Conservation (phyloP, 2,888 invertebrate species). For the Drosophila limbata region DNA sequence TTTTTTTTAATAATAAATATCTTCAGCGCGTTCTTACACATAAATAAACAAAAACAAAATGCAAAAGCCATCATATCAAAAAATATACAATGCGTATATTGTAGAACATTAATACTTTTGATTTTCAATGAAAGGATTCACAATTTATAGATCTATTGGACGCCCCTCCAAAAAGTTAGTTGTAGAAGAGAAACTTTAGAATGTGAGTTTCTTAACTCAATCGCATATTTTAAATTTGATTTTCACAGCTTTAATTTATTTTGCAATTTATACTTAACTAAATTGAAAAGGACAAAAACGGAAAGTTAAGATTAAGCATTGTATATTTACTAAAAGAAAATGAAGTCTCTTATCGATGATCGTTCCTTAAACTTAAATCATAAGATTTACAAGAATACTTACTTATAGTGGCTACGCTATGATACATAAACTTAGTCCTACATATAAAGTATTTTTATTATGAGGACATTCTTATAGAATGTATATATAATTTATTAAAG, state of each 20-base stretch:
- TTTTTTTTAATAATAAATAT: slow-evolving; percentile 27
- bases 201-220: neutral
- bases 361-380: slow-evolving; percentile 76
- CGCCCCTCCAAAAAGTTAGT: slow-evolving; percentile 29
- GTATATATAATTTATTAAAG: slow-evolving; percentile 60
- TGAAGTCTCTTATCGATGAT: slow-evolving; percentile 81
- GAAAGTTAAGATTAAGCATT: slow-evolving; percentile 67
- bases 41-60: slow-evolving; percentile 38
- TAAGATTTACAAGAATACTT: slow-evolving; percentile 64
- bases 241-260: slow-evolving; percentile 23
- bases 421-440: slow-evolving; percentile 42
- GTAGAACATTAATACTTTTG: slow-evolving; percentile 27
- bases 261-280: slow-evolving; percentile 27
- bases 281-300: slow-evolving; percentile 26
- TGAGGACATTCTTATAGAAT: slow-evolving; percentile 76
- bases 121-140: slow-evolving; percentile 7
- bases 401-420: slow-evolving; percentile 37
- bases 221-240: slow-evolving; percentile 25
- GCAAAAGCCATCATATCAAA: slow-evolving; percentile 67
- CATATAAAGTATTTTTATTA: slow-evolving; percentile 74
- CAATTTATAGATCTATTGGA: slow-evolving; percentile 20
- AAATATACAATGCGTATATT: slow-evolving; percentile 40
- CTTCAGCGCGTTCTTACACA: slow-evolving; percentile 47
- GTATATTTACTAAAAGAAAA: slow-evolving; percentile 76
- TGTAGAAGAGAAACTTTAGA: slow-evolving; percentile 10